Base-by-base conservation (phyloP, 1,140 invertebrate species). In the Heliconius hermathena region DNA sequence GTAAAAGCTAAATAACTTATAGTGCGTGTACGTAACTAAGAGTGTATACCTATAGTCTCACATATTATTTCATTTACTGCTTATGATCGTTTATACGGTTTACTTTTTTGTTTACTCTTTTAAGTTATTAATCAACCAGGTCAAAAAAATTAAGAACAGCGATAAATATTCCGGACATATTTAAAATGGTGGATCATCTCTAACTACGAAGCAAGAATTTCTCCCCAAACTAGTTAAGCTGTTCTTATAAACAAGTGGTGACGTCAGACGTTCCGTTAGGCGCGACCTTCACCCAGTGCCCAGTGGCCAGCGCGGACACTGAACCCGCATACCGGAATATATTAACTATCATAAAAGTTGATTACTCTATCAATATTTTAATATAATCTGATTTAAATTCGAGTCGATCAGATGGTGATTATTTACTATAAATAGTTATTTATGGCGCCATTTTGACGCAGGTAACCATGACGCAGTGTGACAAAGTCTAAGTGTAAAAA, bases 231-330 rank as follows among this genome's bases (percentile, higher is more conserved):
- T 13, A 22, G 60, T 66, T 29, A 4, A 3, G 20, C 20, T 66
- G n/a, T 66, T 66, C 13, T 73, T 46, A 73, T 73, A 46, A 46
- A 49, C 38, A 73, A 73, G 72, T 73, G 11, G 38, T 73, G 72
- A 73, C 41, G 72, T 73, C 72, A 73, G 13, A 41, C 13, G 26
- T 73, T 46, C 38, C 49, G 72, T 73, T 73, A 41, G 9, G 8
- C 60, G 60, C 60, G 60, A 66, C 60, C 60, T 66, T 66, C 60
- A 66, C 60, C 60, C 60, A 66, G 60, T 60, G 57, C 5, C 18
- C 52, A 54, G 52, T 57, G 54, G 54, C 54, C 54, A 57, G 60
- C 60, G 60, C 60, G 60, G 60, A 6, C 60, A 66, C 60, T 66
- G 60, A 66, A 66, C 60, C 60, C 60, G 26, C 60, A 66, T 66